Evolutionary conservation across 2,888 invertebrate genomes (phyloP).

Genomic region (Limnephilus auricula): DNA sequence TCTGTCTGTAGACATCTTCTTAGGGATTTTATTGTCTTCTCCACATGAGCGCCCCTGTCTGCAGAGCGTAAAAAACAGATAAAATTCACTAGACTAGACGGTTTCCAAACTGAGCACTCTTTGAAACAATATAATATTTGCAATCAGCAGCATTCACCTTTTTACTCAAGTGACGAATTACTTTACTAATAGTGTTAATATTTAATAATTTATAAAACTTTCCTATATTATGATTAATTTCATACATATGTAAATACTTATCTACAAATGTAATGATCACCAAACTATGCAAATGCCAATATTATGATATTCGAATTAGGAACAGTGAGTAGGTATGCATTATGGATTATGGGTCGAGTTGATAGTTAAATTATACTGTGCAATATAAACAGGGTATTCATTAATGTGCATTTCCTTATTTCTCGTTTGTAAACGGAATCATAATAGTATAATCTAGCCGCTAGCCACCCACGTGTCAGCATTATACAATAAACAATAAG

Average conservation of each 20-base stretch:
- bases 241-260: not conserved
- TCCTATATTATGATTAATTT: not conserved
- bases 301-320: not conserved
- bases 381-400: not conserved
- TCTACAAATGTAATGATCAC: too few relatives aligned
- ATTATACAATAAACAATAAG: conserved; percentile 44
- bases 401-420: conserved; percentile 22
- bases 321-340: not conserved
- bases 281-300: not conserved
- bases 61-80: too few relatives aligned
- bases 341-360: not conserved
- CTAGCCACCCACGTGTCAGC: not conserved
- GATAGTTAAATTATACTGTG: not conserved
- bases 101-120: too few relatives aligned
- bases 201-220: too few relatives aligned
- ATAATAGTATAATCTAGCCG: conserved; percentile 1
- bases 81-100: too few relatives aligned
- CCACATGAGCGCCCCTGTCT: too few relatives aligned
- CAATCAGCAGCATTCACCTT: too few relatives aligned
- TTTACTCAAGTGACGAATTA: too few relatives aligned
- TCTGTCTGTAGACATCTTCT: too few relatives aligned
- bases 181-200: too few relatives aligned
- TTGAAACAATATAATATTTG: too few relatives aligned
- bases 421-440: conserved; percentile 8
- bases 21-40: too few relatives aligned